These are phyloP conservation scores for Pelecanoides urinatrix DNA, from an alignment of 2,113 vertebrate species.

Conservation along the genomic window DNA sequence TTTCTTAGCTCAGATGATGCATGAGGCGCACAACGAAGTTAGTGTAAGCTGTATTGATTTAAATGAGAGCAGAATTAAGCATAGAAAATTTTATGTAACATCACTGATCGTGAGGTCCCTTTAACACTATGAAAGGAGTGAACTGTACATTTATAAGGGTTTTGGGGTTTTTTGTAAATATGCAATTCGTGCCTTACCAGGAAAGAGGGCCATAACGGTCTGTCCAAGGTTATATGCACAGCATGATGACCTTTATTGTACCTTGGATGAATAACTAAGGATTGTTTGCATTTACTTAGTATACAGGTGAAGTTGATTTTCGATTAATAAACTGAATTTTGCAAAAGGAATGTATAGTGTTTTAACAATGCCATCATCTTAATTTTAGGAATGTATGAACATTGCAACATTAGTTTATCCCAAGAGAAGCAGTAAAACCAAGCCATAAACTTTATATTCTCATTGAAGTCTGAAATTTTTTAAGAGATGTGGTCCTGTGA, in stretches of 20 bases:
- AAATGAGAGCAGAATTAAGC: not conserved
- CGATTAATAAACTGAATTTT: not conserved
- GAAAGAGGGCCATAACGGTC: not conserved
- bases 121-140: not conserved
- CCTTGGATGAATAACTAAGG: not conserved
- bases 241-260: not conserved
- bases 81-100: not conserved
- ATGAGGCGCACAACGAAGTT: rapidly evolving
- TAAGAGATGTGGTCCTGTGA: not conserved
- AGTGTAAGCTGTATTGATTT: not conserved
- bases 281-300: not conserved
- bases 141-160: not conserved
- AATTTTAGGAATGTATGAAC: not conserved
- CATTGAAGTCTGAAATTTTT: not conserved
- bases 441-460: not conserved
- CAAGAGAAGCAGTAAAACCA: not conserved
- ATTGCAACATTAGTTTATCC: not conserved
- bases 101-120: not conserved
- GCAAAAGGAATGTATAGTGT: not conserved
- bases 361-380: not conserved
- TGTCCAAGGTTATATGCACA: not conserved
- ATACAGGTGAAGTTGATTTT: not conserved
- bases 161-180: not conserved
- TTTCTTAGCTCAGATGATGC: not conserved
- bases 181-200: not conserved